Percentiles rank a stretch among this genome's conserved stretches.
phyloP scores from a whole-genome alignment of 2,113 vertebrate genomes.

The Ailurus styani region DNA sequence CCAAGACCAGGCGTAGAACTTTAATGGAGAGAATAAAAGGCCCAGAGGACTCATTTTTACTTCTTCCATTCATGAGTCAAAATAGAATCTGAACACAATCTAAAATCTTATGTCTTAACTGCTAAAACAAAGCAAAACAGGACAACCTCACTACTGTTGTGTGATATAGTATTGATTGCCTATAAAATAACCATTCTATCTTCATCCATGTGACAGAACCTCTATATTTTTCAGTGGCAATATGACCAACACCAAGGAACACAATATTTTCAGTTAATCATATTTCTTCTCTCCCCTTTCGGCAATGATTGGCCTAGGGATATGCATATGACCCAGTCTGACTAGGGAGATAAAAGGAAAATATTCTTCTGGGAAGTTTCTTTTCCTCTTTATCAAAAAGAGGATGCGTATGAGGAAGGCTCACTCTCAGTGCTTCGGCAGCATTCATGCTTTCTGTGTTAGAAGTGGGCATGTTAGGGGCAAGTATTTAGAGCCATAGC shows the following conservation, averaged over 20 bases:
- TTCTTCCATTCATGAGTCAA: not conserved
- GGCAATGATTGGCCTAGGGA: not conserved
- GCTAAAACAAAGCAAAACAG: not conserved
- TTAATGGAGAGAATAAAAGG: not conserved
- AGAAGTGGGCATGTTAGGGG: not conserved
- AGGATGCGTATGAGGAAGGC: not conserved
- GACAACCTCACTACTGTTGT: not conserved
- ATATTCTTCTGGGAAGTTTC: not conserved
- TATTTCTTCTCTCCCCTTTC: not conserved
- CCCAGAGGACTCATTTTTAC: not conserved
- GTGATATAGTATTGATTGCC: not conserved
- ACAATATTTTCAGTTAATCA: not conserved
- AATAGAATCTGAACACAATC: not conserved
- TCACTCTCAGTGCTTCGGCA: not conserved
- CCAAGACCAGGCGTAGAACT: not conserved
- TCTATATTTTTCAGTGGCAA: not conserved
- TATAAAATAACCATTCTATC: not conserved
- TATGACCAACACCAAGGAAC: not conserved
- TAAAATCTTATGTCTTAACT: not conserved
- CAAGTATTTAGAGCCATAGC: not conserved
- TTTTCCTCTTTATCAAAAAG: not conserved
- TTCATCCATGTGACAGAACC: not conserved
- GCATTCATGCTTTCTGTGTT: not conserved
- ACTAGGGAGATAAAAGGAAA: not conserved
- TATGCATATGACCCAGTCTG: not conserved